These are phyloP conservation scores for Poliocrania exsul DNA, from an alignment of 2,797 vertebrate species.

Conservation along the genomic window DNA sequence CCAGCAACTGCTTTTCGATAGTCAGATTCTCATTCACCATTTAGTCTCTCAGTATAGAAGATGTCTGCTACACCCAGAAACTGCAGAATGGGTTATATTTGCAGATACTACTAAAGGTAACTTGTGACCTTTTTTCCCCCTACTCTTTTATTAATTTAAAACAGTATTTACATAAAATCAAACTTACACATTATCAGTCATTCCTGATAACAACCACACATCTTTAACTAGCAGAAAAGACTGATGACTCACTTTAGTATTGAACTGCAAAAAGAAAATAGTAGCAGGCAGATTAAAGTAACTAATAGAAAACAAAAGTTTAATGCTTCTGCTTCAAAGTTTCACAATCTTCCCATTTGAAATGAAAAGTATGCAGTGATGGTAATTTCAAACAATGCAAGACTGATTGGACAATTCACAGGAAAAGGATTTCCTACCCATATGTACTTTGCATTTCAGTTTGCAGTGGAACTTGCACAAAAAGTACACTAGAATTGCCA, in stretches of 20 bases:
- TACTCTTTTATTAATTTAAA: background rate
- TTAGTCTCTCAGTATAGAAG: background rate
- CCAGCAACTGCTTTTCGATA: background rate
- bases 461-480: background rate
- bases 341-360: background rate
- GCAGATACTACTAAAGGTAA: background rate
- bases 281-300: background rate
- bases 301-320: background rate
- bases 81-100: background rate
- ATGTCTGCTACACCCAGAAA: background rate
- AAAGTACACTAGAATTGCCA: background rate
- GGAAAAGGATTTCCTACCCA: constrained; percentile 57
- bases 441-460: background rate
- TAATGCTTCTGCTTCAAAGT: background rate
- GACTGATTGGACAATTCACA: constrained; percentile 41
- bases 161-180: background rate
- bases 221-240: background rate
- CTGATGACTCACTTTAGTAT: background rate
- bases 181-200: background rate
- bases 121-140: background rate
- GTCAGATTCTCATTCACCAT: background rate
- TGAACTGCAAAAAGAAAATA: background rate
- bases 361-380: background rate
- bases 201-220: background rate
- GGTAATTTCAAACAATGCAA: constrained; percentile 21